Percentiles rank a stretch among this genome's conserved stretches.
Evolutionary conservation across 2,113 vertebrate species (phyloP).

Genomic region (Triplophysa tibetana): DNA sequence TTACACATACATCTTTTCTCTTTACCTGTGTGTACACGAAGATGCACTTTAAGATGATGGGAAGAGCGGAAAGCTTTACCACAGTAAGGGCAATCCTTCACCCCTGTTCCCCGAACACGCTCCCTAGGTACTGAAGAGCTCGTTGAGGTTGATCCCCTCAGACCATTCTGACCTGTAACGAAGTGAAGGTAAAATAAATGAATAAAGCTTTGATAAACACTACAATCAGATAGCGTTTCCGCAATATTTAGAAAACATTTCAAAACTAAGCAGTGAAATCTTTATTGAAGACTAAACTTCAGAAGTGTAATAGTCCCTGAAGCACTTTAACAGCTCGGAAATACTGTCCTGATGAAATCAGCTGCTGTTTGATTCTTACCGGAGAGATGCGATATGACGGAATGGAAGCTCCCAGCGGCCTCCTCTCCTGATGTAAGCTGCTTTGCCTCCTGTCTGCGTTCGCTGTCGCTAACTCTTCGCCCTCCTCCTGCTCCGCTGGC

Average conservation of each 20-base stretch:
- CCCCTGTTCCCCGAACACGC: slow-evolving; percentile 80
- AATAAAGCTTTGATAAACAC: background rate
- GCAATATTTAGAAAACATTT: background rate
- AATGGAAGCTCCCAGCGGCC: slow-evolving; percentile 63
- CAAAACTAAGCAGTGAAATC: background rate
- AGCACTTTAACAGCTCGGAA: background rate
- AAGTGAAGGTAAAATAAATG: slow-evolving; percentile 3
- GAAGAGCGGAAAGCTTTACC: slow-evolving; percentile 92
- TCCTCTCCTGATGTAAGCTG: slow-evolving; percentile 59
- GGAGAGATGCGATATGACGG: slow-evolving; percentile 69
- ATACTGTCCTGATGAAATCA: background rate
- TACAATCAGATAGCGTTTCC: background rate
- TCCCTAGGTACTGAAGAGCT: slow-evolving; percentile 71
- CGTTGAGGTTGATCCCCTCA: slow-evolving; percentile 70
- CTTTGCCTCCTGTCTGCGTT: slow-evolving; percentile 65
- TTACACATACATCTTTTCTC: background rate
- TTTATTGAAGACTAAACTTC: background rate
- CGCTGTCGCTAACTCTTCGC: slow-evolving; percentile 40
- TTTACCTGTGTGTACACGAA: slow-evolving; percentile 92
- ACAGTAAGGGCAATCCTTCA: slow-evolving; percentile 91
- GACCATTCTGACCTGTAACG: slow-evolving; percentile 79
- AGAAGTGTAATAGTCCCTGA: background rate
- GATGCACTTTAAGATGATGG: slow-evolving; percentile 92
- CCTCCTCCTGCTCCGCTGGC: slow-evolving; percentile 54
- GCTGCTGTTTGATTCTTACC: slow-evolving; percentile 58